Evolutionary conservation across 2,888 invertebrate genomes (phyloP).

Genomic region (Lithophane socia): DNA sequence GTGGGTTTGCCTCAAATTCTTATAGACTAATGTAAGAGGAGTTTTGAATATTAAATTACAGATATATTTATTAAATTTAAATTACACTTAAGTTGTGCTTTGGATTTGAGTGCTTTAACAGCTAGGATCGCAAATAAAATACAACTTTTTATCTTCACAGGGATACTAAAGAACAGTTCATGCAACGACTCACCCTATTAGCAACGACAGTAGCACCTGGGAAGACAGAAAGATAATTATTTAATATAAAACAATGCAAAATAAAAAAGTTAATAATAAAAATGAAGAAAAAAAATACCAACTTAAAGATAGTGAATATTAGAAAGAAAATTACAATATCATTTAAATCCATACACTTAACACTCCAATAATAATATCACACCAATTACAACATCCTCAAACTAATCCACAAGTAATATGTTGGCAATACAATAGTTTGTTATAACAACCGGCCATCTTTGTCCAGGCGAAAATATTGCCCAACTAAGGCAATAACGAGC

Average conservation of each 20-base stretch:
- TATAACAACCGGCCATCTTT: slow-evolving; percentile 81
- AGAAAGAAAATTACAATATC: too few species aligned
- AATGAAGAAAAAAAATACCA: too few species aligned
- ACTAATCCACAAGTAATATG: slow-evolving; percentile 72
- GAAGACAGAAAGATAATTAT: not conserved
- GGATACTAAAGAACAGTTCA: not conserved
- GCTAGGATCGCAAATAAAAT: not conserved
- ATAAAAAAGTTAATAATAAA: too few species aligned
- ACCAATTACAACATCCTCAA: slow-evolving; percentile 20
- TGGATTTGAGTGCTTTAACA: not conserved
- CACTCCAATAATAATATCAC: not conserved
- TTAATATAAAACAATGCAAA: too few species aligned
- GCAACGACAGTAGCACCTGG: too few species aligned
- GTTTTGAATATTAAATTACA: not conserved
- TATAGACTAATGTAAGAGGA: too few species aligned
- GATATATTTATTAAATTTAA: not conserved
- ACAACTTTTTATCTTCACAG: not conserved
- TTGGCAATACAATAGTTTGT: slow-evolving; percentile 81
- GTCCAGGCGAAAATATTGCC: slow-evolving; percentile 86
- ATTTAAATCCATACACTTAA: not conserved
- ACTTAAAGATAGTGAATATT: too few species aligned
- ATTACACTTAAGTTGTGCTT: not conserved
- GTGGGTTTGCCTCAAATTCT: not conserved
- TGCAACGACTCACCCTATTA: not conserved
- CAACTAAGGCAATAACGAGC: slow-evolving; percentile 89